These are phyloP conservation scores for Micrastur ruficollis DNA, from an alignment of 2,797 vertebrate species.

Conservation along the genomic window DNA sequence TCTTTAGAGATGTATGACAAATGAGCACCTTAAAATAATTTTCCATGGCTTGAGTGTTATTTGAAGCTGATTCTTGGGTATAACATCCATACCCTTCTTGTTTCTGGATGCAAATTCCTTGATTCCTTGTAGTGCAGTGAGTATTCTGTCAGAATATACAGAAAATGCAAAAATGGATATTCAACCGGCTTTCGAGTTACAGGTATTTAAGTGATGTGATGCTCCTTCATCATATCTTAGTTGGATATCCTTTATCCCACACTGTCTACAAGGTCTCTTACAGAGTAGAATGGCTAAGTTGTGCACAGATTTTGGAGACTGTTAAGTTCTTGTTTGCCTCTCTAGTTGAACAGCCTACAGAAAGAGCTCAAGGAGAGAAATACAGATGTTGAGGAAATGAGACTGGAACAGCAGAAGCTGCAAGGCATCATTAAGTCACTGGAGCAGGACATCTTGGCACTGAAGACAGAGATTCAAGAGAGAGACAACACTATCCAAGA, in stretches of 20 bases:
- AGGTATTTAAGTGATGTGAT: not conserved
- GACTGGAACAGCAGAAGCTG: conserved; percentile 82
- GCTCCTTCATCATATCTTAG: not conserved
- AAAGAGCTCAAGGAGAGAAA: conserved; percentile 81
- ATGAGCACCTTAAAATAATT: not conserved
- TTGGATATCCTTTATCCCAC: not conserved
- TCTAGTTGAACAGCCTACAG: conserved; percentile 84
- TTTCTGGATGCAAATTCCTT: not conserved
- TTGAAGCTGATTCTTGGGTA: not conserved
- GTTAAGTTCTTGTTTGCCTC: not conserved
- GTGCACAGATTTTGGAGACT: not conserved
- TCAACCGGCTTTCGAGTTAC: not conserved
- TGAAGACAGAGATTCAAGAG: conserved; percentile 86
- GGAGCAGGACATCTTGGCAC: conserved; percentile 82
- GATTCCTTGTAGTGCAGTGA: not conserved
- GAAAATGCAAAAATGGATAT: not conserved
- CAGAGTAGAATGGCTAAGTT: not conserved
- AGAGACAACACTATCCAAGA: conserved; percentile 84
- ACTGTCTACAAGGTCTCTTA: not conserved
- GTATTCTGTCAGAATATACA: not conserved
- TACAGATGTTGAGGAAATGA: conserved; percentile 79
- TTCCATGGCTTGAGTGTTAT: not conserved
- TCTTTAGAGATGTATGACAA: not conserved
- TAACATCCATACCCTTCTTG: not conserved
- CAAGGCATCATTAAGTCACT: conserved; percentile 83